Evolutionary conservation across 2,888 invertebrate species (phyloP).

Genomic region (Dolomedes plantarius): DNA sequence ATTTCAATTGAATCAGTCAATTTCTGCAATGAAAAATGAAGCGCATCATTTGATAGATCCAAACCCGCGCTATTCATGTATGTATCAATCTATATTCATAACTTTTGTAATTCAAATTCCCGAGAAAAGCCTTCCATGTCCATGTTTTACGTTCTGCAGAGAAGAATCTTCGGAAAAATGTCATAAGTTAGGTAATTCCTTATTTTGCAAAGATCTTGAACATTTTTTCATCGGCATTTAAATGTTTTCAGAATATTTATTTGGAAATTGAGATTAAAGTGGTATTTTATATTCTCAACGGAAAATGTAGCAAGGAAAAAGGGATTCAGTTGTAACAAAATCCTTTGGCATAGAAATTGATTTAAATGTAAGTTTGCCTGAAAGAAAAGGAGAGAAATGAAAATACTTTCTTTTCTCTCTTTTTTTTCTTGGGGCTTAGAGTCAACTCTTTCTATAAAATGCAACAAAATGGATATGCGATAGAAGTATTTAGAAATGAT

Average conservation of each 20-base stretch:
- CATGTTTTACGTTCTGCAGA: neutral
- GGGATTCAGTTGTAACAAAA: neutral
- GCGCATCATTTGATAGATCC: too few species aligned
- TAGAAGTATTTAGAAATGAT: neutral
- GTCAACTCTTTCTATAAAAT: neutral
- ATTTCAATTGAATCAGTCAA: too few species aligned
- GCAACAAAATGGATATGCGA: neutral
- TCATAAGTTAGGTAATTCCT: conserved; percentile 27
- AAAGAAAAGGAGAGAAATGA: neutral
- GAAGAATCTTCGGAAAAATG: conserved; percentile 7
- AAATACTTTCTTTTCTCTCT: neutral
- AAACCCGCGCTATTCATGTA: neutral
- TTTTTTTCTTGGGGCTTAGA: neutral
- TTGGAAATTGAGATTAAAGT: conserved; percentile 12
- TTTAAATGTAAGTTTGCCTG: neutral
- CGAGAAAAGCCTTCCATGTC: neutral
- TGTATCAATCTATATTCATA: neutral
- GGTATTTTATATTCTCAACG: neutral
- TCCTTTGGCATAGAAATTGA: neutral
- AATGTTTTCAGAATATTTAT: conserved; percentile 5
- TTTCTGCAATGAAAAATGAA: too few species aligned
- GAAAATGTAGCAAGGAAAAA: neutral
- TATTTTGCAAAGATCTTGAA: neutral
- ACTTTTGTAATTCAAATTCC: conserved; percentile 40
- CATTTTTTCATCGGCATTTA: conserved; percentile 20